These are phyloP conservation scores for Odiellus spinosus DNA, from an alignment of 2,888 invertebrate species.

Conservation along the genomic window DNA sequence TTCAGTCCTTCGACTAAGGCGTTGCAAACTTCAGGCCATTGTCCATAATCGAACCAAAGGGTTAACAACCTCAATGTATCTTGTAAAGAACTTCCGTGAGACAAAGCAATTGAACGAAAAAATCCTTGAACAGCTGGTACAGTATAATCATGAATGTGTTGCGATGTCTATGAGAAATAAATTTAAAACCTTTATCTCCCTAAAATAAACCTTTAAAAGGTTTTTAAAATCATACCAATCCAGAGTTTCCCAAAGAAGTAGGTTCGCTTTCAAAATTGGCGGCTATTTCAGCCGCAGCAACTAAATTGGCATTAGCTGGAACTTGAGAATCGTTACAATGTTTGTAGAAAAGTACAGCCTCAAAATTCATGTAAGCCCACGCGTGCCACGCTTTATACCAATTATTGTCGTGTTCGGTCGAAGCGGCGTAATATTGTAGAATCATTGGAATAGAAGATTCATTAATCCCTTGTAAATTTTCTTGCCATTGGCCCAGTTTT, in stretches of 20 bases:
- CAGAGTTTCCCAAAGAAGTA: conserved; percentile 4
- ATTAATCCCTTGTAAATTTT: conserved; percentile 63
- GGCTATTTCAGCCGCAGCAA: background rate
- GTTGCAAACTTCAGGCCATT: conserved; percentile 81
- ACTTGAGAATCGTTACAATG: conserved; percentile 22
- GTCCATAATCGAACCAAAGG: conserved; percentile 95
- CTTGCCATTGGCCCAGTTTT: conserved; percentile 89
- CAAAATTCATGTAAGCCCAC: conserved; percentile 95
- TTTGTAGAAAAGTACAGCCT: conserved; percentile 60
- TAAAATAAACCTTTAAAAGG: background rate
- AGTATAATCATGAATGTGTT: conserved; percentile 57
- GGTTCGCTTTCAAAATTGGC: background rate
- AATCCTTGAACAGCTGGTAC: conserved; percentile 91
- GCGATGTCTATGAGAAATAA: conserved; percentile 21
- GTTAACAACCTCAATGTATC: conserved; percentile 88
- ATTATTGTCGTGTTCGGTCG: conserved; percentile 62
- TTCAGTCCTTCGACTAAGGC: conserved; percentile 81
- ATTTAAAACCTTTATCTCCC: background rate
- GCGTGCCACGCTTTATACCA: conserved; percentile 93
- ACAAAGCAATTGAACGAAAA: conserved; percentile 82
- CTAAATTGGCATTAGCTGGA: background rate
- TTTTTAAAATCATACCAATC: conserved; percentile 23
- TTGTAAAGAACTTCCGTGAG: conserved; percentile 74
- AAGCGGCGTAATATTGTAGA: conserved; percentile 52
- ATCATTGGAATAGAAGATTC: conserved; percentile 48